Base-by-base conservation (phyloP, 2,888 invertebrate genomes). In the Rhamphomyia laevipes region DNA sequence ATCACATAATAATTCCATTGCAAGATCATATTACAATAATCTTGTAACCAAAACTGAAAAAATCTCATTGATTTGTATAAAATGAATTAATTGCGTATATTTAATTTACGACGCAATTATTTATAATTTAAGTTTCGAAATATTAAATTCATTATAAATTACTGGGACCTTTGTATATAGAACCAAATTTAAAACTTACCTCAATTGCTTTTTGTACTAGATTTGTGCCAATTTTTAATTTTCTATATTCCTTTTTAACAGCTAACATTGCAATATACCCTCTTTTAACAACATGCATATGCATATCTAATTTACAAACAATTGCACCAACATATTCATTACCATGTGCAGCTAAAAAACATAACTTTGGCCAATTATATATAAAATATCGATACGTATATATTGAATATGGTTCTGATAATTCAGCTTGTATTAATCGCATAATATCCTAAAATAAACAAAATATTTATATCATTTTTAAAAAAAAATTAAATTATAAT, bases 351-450 rank as follows among this genome's bases (percentile, higher is more conserved):
- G 95, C 95, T 77, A 99, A 75, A 75, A 94, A 95, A 75, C 97
- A 99, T 58, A 99, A 77, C 73, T 96, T 91, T 68, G 97, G 97
- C 99, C 99, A 99, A 73, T 97, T 97, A 72, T 99, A 95, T 70
- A 99, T 96, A 77, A 99, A 99, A 78, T 97, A 99, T 75, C 99
- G 84, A 77, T 99, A 99, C 30, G 99, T 99, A 73, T 99, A 99
- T 76, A 99, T 97, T 57, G 97, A 97, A 76, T 99, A 99, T 37
- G 99, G 99, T 79, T 99, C 99, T 52, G 96, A 96, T 60, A 99
- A 80, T 77, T 99, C 99, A 72, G 94, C 95, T 68, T 96, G 95
- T 70, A 99, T 97, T 65, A 99, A 83, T 75, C 87, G 84, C 94
- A 99, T 97, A 60, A 99, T 97, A 73, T 93, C 90, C 62, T 68